Conservation (phyloP, 2,888 invertebrate species). For the Oscheius sp. region DNA sequence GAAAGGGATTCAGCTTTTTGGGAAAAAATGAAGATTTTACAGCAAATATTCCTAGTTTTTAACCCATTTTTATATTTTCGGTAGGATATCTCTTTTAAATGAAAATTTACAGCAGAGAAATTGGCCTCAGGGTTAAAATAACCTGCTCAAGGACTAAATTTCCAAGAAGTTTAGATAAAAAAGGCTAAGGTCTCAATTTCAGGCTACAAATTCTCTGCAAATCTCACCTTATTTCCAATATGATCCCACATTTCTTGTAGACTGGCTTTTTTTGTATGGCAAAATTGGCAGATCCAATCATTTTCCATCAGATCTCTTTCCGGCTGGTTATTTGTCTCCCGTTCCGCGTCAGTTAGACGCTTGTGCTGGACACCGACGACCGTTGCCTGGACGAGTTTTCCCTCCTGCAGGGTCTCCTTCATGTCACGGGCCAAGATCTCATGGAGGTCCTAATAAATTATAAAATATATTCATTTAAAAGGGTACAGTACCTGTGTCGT, state of each 20-base stretch:
- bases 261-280: not conserved
- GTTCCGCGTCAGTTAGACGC: constrained; percentile 20
- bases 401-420: constrained; percentile 4
- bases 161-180: no score
- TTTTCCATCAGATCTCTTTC: not conserved
- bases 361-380: constrained; percentile 47
- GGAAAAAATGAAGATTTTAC: not conserved
- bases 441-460: not conserved
- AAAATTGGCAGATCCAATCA: constrained; percentile 14
- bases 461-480: not conserved
- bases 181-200: no score
- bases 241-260: constrained; percentile 18
- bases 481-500: not conserved
- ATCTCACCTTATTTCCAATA: not conserved
- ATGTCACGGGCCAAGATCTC: not conserved
- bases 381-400: constrained; percentile 42
- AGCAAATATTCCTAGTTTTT: not conserved
- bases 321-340: not conserved
- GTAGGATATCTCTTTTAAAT: no score
- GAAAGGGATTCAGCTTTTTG: not conserved
- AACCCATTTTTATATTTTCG: no score
- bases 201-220: no score
- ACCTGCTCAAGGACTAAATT: no score
- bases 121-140: no score
- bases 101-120: no score